Evolutionary conservation across 2,113 vertebrate species (phyloP).

Genomic region (Ptilonorhynchus violaceus): DNA sequence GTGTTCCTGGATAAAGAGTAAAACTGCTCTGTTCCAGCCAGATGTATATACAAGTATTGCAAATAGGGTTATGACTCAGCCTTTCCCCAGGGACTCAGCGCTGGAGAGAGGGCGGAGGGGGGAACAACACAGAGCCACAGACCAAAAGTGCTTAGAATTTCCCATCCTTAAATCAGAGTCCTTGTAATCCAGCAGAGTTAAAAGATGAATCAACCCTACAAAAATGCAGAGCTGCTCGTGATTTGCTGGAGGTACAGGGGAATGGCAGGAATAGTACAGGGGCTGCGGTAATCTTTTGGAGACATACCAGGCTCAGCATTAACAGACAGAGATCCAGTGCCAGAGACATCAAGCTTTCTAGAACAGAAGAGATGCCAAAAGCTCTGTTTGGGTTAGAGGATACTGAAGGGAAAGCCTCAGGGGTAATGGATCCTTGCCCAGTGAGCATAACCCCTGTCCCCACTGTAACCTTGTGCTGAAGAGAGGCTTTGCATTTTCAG

Average conservation of each 20-base stretch:
- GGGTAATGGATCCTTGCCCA: conserved; percentile 9
- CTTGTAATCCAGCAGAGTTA: conserved; percentile 14
- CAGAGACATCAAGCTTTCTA: conserved; percentile 20
- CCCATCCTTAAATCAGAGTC: background rate
- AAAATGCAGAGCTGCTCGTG: conserved; percentile 43
- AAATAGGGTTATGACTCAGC: conserved; percentile 51
- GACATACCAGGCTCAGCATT: background rate
- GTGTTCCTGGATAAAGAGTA: background rate
- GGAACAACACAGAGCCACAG: background rate
- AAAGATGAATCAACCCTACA: conserved; percentile 26
- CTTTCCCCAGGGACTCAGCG: background rate
- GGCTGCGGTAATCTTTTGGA: conserved; percentile 30
- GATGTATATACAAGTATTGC: background rate
- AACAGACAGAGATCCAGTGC: conserved; percentile 4
- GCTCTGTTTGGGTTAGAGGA: conserved; percentile 32
- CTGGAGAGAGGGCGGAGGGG: background rate
- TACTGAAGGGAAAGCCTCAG: conserved; percentile 25
- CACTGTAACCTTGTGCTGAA: background rate
- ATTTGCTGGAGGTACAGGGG: background rate
- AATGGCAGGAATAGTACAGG: background rate
- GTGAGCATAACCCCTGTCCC: background rate
- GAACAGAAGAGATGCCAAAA: conserved; percentile 38
- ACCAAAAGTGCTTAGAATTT: conserved; percentile 9
- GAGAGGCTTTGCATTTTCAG: background rate
- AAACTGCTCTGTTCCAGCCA: background rate